phyloP scores from a whole-genome alignment of 2,797 vertebrate genomes.

The Poliocrania exsul region DNA sequence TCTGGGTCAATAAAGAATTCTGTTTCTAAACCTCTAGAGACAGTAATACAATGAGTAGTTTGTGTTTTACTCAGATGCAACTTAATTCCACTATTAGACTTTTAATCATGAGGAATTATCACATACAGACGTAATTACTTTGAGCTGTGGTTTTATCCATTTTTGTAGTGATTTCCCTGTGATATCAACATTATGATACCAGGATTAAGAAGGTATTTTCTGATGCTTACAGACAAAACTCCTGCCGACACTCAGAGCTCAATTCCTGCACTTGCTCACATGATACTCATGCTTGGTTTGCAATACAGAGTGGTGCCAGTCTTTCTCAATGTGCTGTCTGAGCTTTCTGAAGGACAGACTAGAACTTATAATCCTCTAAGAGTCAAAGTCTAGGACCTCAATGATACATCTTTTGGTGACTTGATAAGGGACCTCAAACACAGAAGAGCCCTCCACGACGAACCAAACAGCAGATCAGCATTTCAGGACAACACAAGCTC shows the following conservation, averaged over 20 bases:
- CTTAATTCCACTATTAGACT: not conserved
- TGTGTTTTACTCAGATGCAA: not conserved
- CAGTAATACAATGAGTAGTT: not conserved
- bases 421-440: not conserved
- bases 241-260: not conserved
- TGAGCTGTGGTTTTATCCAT: not conserved
- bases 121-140: not conserved
- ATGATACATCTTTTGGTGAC: not conserved
- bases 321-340: not conserved
- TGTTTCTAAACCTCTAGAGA: constrained; percentile 1
- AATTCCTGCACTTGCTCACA: not conserved
- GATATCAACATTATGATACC: not conserved
- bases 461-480: not conserved
- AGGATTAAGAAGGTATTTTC: not conserved
- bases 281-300: fast-evolving
- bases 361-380: not conserved
- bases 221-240: not conserved
- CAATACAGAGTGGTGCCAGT: not conserved
- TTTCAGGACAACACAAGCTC: not conserved
- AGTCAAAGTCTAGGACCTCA: not conserved
- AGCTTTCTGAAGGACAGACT: not conserved
- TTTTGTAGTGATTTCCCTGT: not conserved
- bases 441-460: not conserved
- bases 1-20: not conserved
- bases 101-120: not conserved